Evolutionary conservation across 2,797 vertebrate genomes (phyloP), one percentile per base, ranked within the genome.

Genomic region (Artibeus jamaicensis): DNA sequence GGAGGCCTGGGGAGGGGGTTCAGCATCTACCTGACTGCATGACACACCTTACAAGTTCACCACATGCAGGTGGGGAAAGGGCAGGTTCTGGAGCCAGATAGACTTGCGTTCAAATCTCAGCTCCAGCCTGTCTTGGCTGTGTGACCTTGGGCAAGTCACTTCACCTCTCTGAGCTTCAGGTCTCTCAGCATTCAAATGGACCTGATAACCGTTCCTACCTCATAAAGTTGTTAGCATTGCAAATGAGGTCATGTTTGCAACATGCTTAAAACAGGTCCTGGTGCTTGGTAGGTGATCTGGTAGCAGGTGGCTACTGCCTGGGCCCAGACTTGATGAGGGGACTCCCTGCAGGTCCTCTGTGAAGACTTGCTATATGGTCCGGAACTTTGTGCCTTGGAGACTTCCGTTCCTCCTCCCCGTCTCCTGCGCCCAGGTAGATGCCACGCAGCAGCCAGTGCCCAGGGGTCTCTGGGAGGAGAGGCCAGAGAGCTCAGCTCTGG

Each of bases 1-100:
- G 0, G 0, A 0, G 37, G 24, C 0, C 74, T 24, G 50, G 55
- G 90, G 93, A 53, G n/a, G 0, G 18, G 0, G 18, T 4, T 78
- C 48, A 16, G n/a, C 42, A 1, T 14, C 46, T 32, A 3, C 14
- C 59, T 5, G 32, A 32, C 46, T 42, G 65, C 6, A 0, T 0
- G 0, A 26, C 11, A 16, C 71, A 9, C 9, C 18, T 26, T 15
- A 12, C 22, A 21, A 12, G 32, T 44, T 55, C 29, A 22, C 76
- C 29, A 15, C 26, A 4, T 4, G n/a, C 26, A 15, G 59, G n/a
- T 16, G 32, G 57, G 19, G 24, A 82, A 50, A 21, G 42, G 5
- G 9, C 5, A 26, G 32, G 46, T 53, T 73, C 85, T 85, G 37
- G 55, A 88, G 42, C 22, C 59, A 68, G 77, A 24, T 9, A n/a